Base-by-base conservation (phyloP, 2,113 vertebrate species). In the Montifringilla adamsi region DNA sequence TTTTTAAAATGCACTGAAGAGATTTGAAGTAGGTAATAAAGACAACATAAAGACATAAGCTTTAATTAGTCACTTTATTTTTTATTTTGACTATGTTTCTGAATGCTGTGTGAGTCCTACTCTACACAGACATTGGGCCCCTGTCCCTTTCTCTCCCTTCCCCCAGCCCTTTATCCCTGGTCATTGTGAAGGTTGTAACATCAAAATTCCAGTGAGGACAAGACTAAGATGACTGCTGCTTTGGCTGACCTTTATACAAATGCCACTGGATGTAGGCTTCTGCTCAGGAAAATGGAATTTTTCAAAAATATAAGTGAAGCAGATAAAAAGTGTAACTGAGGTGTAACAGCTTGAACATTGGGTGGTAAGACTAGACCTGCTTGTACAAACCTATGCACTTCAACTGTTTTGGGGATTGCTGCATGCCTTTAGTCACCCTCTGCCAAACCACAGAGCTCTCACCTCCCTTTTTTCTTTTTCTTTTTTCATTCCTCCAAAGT, bases 201-300 rank as follows among this genome's bases (percentile, higher is more conserved):
- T 83, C 62, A 66, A 41, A 93, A 87, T 60, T 73, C 74, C 27
- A 26, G 14, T 58, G 62, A 60, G 59, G 53, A 50, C 37, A 73
- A 82, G 72, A 60, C 52, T 69, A 63, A 53, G 46, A 27, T 59
- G 70, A 18, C 49, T 44, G 75, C 63, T 88, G 88, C 67, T 60
- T 73, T 60, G 58, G 56, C 58, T 92, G 95, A 84, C 76, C 82
- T 96, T 94, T 90, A 55, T 16, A 58, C 47, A 67, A 90, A 88
- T 63, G 59, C 47, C 67, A 73, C 43, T 85, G 23, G 41, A 56
- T 70, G n/a, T 31, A 76, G 43, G 19, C 20, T 87, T 50, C 52
- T 72, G 35, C 81, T 55, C 19, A 66, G 79, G 46, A 88, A 84
- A 66, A 86, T 26, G 5, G 6, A 23, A 50, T 70, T 70, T 70